Conservation (phyloP, 1,140 invertebrate genomes). For the Pseudobourletiella spinata region DNA sequence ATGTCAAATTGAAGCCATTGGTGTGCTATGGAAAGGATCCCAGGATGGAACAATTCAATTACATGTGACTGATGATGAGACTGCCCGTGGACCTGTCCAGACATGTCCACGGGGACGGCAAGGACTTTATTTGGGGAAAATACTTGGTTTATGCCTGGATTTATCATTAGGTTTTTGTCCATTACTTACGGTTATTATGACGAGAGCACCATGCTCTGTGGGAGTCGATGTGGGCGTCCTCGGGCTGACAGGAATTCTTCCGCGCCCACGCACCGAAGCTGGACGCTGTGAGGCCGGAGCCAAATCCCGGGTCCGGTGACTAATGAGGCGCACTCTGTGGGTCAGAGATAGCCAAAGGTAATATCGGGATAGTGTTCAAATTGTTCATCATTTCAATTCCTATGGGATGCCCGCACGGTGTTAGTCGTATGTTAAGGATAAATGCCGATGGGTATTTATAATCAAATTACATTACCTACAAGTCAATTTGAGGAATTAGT, state of each 20-base stretch:
- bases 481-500: too few relatives aligned
- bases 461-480: too few relatives aligned
- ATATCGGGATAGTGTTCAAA: too few relatives aligned
- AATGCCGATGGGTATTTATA: too few relatives aligned
- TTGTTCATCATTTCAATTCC: too few relatives aligned
- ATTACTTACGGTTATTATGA: constrained; percentile 47
- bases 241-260: constrained; percentile 47
- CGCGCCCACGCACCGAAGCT: constrained; percentile 42
- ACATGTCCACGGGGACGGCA: not conserved
- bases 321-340: constrained; percentile 48
- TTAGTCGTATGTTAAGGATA: too few relatives aligned
- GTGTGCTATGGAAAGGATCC: constrained; percentile 40
- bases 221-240: constrained; percentile 48
- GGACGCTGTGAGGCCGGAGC: constrained; percentile 47
- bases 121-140: not conserved
- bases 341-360: not conserved
- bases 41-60: not conserved
- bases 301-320: constrained; percentile 47
- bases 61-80: not conserved
- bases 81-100: not conserved
- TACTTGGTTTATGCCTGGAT: too few relatives aligned
- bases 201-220: constrained; percentile 50
- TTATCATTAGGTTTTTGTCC: too few relatives aligned
- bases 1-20: constrained; percentile 53
- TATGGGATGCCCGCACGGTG: too few relatives aligned